These are phyloP conservation scores for Accipiter cooperii DNA, from an alignment of 2,113 vertebrate genomes.

Conservation along the genomic window DNA sequence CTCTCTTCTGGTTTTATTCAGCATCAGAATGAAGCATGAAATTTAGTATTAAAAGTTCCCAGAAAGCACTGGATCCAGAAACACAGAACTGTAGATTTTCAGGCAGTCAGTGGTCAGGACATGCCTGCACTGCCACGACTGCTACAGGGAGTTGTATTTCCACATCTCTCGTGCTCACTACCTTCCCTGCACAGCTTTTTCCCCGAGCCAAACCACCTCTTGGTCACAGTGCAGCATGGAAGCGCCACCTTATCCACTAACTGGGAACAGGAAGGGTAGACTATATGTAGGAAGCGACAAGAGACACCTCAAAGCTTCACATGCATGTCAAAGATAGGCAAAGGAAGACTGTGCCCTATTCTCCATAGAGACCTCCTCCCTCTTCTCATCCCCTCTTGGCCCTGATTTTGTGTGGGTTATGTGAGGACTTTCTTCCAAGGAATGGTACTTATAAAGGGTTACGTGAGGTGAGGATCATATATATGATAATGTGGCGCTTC, in stretches of 20 bases:
- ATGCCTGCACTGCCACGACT: not conserved
- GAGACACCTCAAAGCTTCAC: not conserved
- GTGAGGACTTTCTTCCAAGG: not conserved
- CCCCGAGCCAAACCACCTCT: not conserved
- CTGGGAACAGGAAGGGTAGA: not conserved
- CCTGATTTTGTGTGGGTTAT: not conserved
- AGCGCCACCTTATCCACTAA: no score
- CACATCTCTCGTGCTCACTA: not conserved
- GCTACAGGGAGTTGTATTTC: not conserved
- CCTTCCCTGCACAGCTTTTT: not conserved
- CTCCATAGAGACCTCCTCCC: not conserved
- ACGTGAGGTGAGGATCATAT: not conserved
- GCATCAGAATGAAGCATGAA: not conserved
- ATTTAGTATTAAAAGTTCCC: not conserved
- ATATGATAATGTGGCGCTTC: not conserved
- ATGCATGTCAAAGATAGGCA: rapidly evolving
- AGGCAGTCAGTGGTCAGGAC: not conserved
- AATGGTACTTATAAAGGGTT: not conserved
- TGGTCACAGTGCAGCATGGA: not conserved
- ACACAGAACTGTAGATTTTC: not conserved
- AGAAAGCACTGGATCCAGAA: not conserved
- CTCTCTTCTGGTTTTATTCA: not conserved
- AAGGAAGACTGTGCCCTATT: not conserved
- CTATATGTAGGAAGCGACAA: not conserved
- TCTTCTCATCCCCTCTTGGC: not conserved